phyloP scores from a whole-genome alignment of 2,797 vertebrate genomes.

The Tragelaphus oryx region DNA sequence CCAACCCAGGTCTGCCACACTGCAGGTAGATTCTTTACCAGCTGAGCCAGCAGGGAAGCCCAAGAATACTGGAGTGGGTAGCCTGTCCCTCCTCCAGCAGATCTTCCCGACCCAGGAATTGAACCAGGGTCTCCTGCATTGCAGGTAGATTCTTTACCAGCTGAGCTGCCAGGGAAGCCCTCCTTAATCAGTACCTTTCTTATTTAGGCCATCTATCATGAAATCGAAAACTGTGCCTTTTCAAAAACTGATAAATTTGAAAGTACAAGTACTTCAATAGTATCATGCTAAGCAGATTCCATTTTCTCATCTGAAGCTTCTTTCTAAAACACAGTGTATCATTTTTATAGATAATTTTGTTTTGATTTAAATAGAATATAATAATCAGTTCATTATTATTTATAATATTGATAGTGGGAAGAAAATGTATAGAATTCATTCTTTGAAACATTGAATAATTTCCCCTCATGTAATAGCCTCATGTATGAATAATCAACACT shows the following conservation, averaged over 20 bases:
- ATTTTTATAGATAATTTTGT: not conserved
- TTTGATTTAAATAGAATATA: not conserved
- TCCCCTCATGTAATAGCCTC: not conserved
- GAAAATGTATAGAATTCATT: not conserved
- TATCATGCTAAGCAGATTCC: not conserved
- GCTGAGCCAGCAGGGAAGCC: too few relatives aligned
- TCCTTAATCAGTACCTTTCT: not conserved
- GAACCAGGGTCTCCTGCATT: too few relatives aligned
- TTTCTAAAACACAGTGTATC: not conserved
- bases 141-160: not conserved
- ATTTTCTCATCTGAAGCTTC: not conserved
- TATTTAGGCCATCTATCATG: not conserved
- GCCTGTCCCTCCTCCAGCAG: too few relatives aligned
- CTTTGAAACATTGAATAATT: not conserved
- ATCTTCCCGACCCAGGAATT: too few relatives aligned
- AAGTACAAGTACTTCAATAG: not conserved
- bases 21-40: too few relatives aligned
- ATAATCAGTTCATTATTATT: not conserved
- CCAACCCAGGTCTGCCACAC: too few relatives aligned
- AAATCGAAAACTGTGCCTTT: not conserved
- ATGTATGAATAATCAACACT: not conserved
- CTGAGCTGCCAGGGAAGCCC: not conserved
- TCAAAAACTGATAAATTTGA: not conserved
- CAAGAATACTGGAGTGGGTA: too few relatives aligned
- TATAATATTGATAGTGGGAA: not conserved